Evolutionary conservation across 2,888 invertebrate species (phyloP).

Genomic region (Cremastinae sp.): DNA sequence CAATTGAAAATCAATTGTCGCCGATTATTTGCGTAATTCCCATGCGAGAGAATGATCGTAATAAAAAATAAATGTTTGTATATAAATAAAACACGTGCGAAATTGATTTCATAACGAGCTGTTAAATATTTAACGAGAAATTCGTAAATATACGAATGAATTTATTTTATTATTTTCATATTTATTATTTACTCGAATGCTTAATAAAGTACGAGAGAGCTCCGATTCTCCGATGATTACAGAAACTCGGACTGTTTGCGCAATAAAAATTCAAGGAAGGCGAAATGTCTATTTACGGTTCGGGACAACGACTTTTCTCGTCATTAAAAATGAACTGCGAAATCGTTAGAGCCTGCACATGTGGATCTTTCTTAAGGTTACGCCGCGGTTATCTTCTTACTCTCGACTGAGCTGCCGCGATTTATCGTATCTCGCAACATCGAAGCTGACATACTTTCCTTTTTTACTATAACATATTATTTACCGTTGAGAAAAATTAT

Average conservation of each 20-base stretch:
- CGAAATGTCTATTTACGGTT: constrained; percentile 36
- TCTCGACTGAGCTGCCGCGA: constrained; percentile 1
- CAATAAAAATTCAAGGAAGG: constrained; percentile 30
- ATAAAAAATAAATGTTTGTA: too few relatives aligned
- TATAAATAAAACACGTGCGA: too few relatives aligned
- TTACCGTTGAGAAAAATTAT: too few relatives aligned
- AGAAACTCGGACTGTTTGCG: constrained; percentile 26
- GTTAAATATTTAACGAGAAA: too few relatives aligned
- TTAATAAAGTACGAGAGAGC: neutral
- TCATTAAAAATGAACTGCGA: constrained; percentile 25
- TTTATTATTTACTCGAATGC: neutral
- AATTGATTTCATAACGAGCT: too few relatives aligned
- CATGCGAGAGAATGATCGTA: too few relatives aligned
- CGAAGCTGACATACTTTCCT: constrained; percentile 45
- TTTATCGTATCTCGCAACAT: constrained; percentile 10
- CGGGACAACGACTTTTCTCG: constrained; percentile 31
- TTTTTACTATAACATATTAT: constrained; percentile 36
- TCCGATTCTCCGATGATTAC: neutral
- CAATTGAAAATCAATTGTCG: too few relatives aligned
- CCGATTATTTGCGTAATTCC: too few relatives aligned
- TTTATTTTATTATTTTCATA: neutral
- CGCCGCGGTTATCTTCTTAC: constrained; percentile 2
- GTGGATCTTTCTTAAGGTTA: constrained; percentile 25
- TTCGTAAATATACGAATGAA: too few relatives aligned
- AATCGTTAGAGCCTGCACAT: constrained; percentile 30